Percentiles rank a stretch among this genome's conserved stretches.
Evolutionary conservation across 2,888 invertebrate genomes (phyloP).

Genomic region (Subacronicta megacephala): DNA sequence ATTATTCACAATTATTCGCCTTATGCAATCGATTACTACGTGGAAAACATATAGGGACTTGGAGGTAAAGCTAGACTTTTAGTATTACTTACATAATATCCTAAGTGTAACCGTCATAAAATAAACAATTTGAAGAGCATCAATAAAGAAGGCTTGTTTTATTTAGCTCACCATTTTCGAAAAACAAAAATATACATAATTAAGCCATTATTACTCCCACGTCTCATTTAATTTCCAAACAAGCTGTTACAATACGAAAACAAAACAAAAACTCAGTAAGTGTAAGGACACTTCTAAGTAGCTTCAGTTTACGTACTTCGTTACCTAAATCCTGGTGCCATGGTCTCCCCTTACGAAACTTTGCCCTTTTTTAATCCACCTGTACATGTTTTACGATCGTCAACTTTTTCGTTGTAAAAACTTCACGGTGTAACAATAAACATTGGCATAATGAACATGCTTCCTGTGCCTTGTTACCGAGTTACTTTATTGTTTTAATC

Average conservation of each 20-base stretch:
- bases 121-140: too few relatives aligned
- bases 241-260: constrained; percentile 58
- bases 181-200: constrained; percentile 33
- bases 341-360: constrained; percentile 58
- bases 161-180: too few relatives aligned
- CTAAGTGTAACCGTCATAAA: too few relatives aligned
- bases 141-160: too few relatives aligned
- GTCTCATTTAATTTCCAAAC: constrained; percentile 49
- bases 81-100: too few relatives aligned
- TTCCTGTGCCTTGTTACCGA: constrained; percentile 62
- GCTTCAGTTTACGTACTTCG: constrained; percentile 51
- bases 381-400: constrained; percentile 83
- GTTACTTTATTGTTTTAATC: constrained; percentile 77
- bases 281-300: constrained; percentile 54
- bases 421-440: constrained; percentile 71
- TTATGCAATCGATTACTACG: too few relatives aligned
- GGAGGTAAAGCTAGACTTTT: too few relatives aligned
- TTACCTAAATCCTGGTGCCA: constrained; percentile 57
- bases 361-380: constrained; percentile 82
- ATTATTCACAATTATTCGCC: too few relatives aligned
- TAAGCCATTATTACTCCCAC: constrained; percentile 38
- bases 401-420: constrained; percentile 84
- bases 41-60: too few relatives aligned
- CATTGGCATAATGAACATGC: constrained; percentile 68
- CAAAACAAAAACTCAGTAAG: constrained; percentile 55